Conservation (phyloP, 2,888 invertebrate species). For the Drosophila lutescens region DNA sequence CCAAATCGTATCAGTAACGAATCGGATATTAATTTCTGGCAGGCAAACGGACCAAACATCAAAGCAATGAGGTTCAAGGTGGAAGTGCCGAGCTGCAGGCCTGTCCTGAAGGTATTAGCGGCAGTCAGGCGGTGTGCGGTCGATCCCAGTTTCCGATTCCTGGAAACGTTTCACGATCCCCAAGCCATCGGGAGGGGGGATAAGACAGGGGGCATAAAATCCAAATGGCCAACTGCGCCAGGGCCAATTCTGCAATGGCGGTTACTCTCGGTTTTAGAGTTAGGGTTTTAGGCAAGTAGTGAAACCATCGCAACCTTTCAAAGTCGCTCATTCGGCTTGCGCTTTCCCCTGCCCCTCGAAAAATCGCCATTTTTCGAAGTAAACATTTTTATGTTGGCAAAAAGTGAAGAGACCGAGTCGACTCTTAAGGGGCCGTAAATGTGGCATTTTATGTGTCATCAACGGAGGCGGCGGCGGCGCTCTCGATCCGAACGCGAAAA, state of each 20-base stretch:
- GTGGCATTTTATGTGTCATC: conserved; percentile 76
- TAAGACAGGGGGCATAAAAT: not conserved
- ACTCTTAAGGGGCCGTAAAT: conserved; percentile 69
- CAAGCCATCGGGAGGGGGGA: not conserved
- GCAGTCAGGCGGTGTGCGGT: conserved; percentile 36
- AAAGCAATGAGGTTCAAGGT: conserved; percentile 28
- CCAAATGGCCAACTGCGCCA: conserved; percentile 13
- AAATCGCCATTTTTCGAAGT: conserved; percentile 33
- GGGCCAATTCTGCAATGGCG: conserved; percentile 31
- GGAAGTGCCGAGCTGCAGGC: conserved; percentile 25
- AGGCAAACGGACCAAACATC: conserved; percentile 11
- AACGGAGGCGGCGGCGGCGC: conserved; percentile 34
- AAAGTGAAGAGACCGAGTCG: conserved; percentile 44
- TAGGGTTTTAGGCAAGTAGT: conserved; percentile 28
- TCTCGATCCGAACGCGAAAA: conserved; percentile 56
- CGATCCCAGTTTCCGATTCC: conserved; percentile 35
- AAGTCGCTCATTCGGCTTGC: not conserved
- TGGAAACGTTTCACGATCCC: conserved; percentile 30
- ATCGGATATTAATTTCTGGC: conserved; percentile 26
- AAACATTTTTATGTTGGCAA: conserved; percentile 38
- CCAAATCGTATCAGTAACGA: conserved; percentile 5
- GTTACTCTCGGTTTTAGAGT: conserved; percentile 25
- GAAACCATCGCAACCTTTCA: conserved; percentile 10
- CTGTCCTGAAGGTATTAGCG: conserved; percentile 7
- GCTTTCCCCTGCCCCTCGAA: not conserved